Evolutionary conservation across 2,797 vertebrate genomes (phyloP).

Genomic region (Darevskia mixta): DNA sequence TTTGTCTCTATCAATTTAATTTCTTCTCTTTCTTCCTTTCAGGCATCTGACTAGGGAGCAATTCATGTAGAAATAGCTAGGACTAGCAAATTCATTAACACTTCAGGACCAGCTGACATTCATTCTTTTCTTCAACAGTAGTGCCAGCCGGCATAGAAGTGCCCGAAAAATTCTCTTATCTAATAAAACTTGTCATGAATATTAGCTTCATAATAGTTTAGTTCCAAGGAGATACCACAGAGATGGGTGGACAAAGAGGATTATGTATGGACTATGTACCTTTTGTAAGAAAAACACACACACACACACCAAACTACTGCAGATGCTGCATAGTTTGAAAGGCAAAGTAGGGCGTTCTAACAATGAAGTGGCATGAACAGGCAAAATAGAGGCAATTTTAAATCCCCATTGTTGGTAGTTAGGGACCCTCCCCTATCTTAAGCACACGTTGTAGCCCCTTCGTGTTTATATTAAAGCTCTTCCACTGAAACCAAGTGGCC

Average conservation of each 20-base stretch:
- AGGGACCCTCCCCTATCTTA: too few relatives aligned
- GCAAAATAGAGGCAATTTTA: neutral
- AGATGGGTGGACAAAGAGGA: neutral
- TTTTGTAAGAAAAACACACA: neutral
- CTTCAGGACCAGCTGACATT: neutral
- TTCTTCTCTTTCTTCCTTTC: neutral
- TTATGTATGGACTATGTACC: neutral
- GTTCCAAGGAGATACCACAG: neutral
- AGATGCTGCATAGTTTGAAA: neutral
- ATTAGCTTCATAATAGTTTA: neutral
- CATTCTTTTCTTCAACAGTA: slow-evolving; percentile 15
- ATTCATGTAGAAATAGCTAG: slow-evolving; percentile 15
- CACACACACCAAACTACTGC: neutral
- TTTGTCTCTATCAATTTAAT: slow-evolving; percentile 2
- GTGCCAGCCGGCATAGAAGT: neutral
- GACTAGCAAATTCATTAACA: slow-evolving; percentile 29
- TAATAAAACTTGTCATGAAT: neutral
- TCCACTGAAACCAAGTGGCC: neutral
- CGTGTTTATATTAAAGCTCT: neutral
- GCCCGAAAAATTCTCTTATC: neutral
- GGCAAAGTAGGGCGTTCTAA: neutral
- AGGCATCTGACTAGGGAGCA: neutral
- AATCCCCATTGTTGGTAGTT: neutral
- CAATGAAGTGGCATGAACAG: neutral
- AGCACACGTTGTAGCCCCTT: neutral